A percentile compares a stretch with the other conserved stretches of the same genome.
Conservation (phyloP, 2,113 vertebrate genomes). For the Thryonomys swinderianus region DNA sequence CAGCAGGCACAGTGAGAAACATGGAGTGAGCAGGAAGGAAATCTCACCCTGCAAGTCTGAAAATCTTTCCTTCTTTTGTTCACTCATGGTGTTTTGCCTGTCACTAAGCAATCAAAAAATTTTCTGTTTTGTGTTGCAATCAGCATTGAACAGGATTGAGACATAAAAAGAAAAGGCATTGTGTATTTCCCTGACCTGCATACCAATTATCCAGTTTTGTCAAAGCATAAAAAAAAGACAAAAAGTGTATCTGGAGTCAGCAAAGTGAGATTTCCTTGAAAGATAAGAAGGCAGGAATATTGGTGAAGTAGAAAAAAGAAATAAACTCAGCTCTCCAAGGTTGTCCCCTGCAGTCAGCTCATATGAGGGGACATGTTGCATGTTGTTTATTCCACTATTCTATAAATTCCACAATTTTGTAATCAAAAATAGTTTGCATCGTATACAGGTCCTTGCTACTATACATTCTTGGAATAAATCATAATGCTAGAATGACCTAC, state of each 20-base stretch:
- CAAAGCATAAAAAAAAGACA: slow-evolving; percentile 47
- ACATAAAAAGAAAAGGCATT: slow-evolving; percentile 38
- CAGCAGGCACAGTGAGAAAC: neutral
- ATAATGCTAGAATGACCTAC: neutral
- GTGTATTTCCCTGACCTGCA: neutral
- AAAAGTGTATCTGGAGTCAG: slow-evolving; percentile 34
- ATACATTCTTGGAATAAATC: neutral
- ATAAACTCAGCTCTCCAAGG: neutral
- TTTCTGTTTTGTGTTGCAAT: neutral
- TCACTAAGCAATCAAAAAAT: neutral
- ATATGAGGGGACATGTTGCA: neutral
- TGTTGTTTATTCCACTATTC: neutral
- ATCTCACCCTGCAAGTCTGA: neutral
- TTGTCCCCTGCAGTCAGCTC: neutral
- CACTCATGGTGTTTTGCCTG: neutral
- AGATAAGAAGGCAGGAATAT: neutral
- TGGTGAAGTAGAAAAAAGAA: neutral
- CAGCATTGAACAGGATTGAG: neutral
- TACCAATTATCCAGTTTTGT: slow-evolving; percentile 20
- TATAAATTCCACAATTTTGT: too few relatives aligned
- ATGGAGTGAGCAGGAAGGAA: neutral
- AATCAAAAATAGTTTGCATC: neutral
- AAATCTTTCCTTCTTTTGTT: slow-evolving; percentile 10
- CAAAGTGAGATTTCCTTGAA: slow-evolving; percentile 6
- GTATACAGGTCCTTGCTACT: neutral